Conservation (phyloP, 1,140 invertebrate species). For the Drosophila parvula region DNA sequence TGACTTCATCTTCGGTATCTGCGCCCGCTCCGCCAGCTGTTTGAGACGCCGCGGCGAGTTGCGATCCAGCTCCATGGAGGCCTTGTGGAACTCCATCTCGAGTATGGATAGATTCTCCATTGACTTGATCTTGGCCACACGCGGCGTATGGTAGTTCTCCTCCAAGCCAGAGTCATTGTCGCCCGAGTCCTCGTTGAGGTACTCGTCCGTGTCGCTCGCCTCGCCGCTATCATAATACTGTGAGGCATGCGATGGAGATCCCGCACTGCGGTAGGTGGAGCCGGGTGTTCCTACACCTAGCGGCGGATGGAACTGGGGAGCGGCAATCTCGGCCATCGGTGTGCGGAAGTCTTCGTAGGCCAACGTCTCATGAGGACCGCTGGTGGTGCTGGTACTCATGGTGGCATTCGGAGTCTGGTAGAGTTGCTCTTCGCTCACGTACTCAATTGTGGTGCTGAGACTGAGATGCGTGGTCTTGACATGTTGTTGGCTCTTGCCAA, state of each 20-base stretch:
- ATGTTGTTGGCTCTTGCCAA: constrained; percentile 9
- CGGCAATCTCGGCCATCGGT: constrained; percentile 67
- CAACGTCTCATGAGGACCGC: constrained; percentile 4
- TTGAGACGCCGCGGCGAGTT: constrained; percentile 80
- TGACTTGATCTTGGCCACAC: constrained; percentile 81
- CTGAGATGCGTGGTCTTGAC: constrained; percentile 29
- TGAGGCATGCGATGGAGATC: constrained; percentile 48
- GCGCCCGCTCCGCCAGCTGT: constrained; percentile 63
- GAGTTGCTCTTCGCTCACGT: constrained; percentile 71
- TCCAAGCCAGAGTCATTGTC: constrained; percentile 82
- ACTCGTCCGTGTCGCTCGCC: constrained; percentile 62
- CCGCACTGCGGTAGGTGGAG: constrained; percentile 58
- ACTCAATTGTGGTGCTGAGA: constrained; percentile 70
- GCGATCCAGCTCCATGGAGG: constrained; percentile 76
- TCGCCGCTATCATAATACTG: constrained; percentile 67
- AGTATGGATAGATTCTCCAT: constrained; percentile 83
- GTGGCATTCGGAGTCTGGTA: constrained; percentile 80
- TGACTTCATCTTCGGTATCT: constrained; percentile 83
- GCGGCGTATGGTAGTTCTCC: constrained; percentile 80
- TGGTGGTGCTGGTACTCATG: constrained; percentile 31
- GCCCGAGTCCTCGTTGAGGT: constrained; percentile 54
- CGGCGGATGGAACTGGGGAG: constrained; percentile 43
- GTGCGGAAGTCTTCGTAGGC: constrained; percentile 76
- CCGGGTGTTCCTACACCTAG: constrained; percentile 27
- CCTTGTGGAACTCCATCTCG: constrained; percentile 82